Base-by-base conservation (phyloP, 2,888 invertebrate genomes). In the Mythimna albipuncta region DNA sequence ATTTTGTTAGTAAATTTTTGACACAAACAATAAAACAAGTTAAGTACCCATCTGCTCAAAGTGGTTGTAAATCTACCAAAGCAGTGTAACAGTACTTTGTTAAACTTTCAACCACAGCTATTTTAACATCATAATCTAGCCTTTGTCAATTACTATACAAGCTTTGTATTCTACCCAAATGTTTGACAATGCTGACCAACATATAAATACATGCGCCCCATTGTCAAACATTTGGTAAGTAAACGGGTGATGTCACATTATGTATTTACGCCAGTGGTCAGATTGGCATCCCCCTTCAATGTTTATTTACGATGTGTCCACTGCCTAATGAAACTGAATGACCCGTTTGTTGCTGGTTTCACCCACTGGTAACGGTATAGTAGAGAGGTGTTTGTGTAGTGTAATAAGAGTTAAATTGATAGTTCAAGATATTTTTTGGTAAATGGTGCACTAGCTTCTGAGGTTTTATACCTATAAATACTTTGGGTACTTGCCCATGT, bases 281-380 rank as follows among this genome's bases (percentile, higher is more conserved):
- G 65, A 55, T 50, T 54, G 64, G 63, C 61, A 41, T 44, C 35
- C 71, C 71, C 63, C 38, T 59, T 32, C 59, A 35, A 41, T 67
- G 54, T 83, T 79, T 83, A 54, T 75, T 64, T 67, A 69, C 72
- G 55, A 7, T 16, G 41, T 64, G 64, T 71, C 35, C 16, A 6
- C 10, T 32, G 38, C n/a, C 32, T 76, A 79, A 83, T 80, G 80
- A 70, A 57, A 76, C 54, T 69, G 76, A 76, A 69, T 62, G 65
- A 69, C 57, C 47, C n/a, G 57, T 62, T 76, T 70, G 68, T 52
- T 47, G 57, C 55, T 69, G 38, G 62, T 54, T 52, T 52, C 7
- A 47, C 41, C 41, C 52, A 69, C 58, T 2, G 35, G 7, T 78
- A 63, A 57, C 57, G 55, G 54, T 41, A 50, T 55, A 16, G 32